phyloP scores from a whole-genome alignment of 2,888 invertebrate genomes.

The Stictocephala bisonia region DNA sequence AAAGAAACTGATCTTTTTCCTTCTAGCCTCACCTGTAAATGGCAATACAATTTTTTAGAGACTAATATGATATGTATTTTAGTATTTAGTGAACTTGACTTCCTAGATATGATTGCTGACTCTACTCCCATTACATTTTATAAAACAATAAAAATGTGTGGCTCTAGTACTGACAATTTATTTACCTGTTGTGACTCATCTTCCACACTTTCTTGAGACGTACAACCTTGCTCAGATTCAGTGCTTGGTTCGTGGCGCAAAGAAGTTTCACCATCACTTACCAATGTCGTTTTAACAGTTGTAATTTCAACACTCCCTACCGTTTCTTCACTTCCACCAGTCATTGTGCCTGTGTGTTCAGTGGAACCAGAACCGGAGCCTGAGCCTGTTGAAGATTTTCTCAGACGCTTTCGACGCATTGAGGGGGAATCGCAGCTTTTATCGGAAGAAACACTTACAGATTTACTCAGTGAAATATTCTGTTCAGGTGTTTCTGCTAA shows the following conservation, averaged over 20 bases:
- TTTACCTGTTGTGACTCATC: constrained; percentile 62
- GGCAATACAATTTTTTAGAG: too few relatives aligned
- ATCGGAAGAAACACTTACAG: constrained; percentile 68
- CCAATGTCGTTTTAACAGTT: constrained; percentile 64
- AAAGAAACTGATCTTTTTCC: too few relatives aligned
- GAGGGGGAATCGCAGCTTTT: constrained; percentile 68
- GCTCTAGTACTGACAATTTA: too few relatives aligned
- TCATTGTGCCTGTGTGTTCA: constrained; percentile 62
- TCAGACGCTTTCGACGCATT: constrained; percentile 72
- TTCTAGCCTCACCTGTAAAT: too few relatives aligned
- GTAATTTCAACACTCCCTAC: constrained; percentile 43
- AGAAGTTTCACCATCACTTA: constrained; percentile 62
- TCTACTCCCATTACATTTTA: too few relatives aligned
- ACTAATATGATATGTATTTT: too few relatives aligned
- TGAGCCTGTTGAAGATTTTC: constrained; percentile 75
- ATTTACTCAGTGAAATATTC: constrained; percentile 74
- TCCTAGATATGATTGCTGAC: too few relatives aligned
- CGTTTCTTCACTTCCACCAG: constrained; percentile 52
- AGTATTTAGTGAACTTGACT: too few relatives aligned
- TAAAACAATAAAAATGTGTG: too few relatives aligned
- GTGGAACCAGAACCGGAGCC: constrained; percentile 71
- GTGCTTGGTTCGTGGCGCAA: constrained; percentile 65
- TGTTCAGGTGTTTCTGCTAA: constrained; percentile 82
- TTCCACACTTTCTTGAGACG: constrained; percentile 69
- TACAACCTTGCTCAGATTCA: constrained; percentile 68